Conservation (phyloP, 2,113 vertebrate species). For the Hippocampus barbouri region DNA sequence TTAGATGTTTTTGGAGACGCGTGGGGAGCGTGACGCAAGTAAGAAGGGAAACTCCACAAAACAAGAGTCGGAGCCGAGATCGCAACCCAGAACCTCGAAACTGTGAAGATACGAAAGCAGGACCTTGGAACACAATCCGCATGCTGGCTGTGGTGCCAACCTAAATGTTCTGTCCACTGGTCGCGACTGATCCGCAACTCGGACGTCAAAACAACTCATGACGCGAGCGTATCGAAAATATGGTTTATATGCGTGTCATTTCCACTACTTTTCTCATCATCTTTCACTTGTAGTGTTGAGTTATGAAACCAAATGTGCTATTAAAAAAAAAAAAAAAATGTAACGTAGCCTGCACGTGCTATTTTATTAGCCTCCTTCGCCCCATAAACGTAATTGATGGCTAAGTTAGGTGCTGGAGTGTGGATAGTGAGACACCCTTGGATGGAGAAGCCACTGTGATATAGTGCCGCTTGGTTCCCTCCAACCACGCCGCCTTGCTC, state of each 20-base stretch:
- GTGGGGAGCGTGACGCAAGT: background rate
- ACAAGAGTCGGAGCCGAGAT: no score
- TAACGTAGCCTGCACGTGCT: conserved; percentile 34
- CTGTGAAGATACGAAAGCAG: background rate
- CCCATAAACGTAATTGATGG: conserved; percentile 64
- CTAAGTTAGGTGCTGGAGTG: conserved; percentile 41
- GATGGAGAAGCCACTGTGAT: conserved; percentile 48
- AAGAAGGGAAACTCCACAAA: background rate
- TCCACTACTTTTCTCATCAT: background rate
- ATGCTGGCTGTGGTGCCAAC: background rate
- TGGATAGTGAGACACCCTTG: conserved; percentile 59
- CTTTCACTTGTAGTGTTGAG: background rate
- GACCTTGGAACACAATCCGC: background rate
- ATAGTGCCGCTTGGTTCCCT: conserved; percentile 42
- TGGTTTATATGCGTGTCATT: background rate
- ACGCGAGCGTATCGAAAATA: background rate
- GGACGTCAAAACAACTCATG: background rate
- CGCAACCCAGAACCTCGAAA: background rate
- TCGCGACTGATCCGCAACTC: no score
- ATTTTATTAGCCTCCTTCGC: conserved; percentile 25
- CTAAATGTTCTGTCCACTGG: background rate
- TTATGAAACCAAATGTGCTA: conserved; percentile 3
- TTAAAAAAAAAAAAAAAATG: conserved; percentile 18
- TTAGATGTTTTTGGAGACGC: background rate
- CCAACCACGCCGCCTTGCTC: background rate